Evolutionary conservation across 2,113 vertebrate genomes (phyloP).

Genomic region (Rana temporaria): DNA sequence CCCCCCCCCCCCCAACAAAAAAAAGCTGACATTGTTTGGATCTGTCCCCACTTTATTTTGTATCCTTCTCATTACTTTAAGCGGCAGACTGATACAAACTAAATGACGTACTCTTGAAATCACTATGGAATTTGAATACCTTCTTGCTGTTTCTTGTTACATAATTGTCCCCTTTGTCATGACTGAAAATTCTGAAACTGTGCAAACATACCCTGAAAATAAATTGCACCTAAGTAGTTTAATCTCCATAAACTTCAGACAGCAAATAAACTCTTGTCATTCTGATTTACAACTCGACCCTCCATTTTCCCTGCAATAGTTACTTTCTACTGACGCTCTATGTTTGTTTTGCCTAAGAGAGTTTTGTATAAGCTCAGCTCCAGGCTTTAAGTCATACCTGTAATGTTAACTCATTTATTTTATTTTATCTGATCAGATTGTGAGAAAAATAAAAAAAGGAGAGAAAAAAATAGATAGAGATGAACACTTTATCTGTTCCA

Average conservation of each 20-base stretch:
- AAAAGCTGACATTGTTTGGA: no score
- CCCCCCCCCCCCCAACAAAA: no score
- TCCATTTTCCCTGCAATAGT: neutral
- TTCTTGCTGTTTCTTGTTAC: no score
- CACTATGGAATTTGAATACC: no score
- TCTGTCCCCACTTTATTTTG: no score
- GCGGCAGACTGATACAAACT: no score
- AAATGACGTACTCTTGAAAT: no score
- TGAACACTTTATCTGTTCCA: constrained; percentile 9
- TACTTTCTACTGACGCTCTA: neutral
- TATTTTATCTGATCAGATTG: constrained; percentile 7
- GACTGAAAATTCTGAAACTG: neutral
- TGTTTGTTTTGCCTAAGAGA: neutral
- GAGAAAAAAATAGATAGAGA: constrained; percentile 20
- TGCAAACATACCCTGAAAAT: neutral
- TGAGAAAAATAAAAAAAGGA: no score
- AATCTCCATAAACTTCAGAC: neutral
- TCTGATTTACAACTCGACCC: neutral
- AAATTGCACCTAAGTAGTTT: neutral
- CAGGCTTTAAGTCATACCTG: neutral
- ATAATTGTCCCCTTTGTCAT: no score
- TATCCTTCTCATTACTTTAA: no score
- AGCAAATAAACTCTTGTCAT: constrained; percentile 9
- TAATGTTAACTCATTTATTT: constrained; percentile 25
- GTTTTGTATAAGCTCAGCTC: neutral